Evolutionary conservation across 2,113 vertebrate genomes (phyloP), one percentile per base, ranked within the genome.

Genomic region (Phalacrocorax aristotelis): DNA sequence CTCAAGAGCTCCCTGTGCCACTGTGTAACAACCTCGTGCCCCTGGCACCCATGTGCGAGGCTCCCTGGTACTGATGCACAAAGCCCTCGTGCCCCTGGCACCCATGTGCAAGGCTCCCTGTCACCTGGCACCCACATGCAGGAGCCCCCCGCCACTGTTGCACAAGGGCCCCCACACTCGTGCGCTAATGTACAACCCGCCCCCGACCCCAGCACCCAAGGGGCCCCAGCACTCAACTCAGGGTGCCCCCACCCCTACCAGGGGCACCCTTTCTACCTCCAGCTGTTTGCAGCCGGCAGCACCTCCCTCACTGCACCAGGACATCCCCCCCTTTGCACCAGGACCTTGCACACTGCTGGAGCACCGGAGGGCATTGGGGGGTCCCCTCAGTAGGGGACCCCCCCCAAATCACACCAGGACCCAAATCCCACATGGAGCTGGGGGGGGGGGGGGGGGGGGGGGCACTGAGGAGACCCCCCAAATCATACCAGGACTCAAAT

Each of bases 21-120:
- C 46, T 15, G 22, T 12, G 22, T 12, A 23, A 13, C 49, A 13
- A 6, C 49, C 49, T 49, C 22, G 11, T 23, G 49, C 48, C 48
- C 48, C 48, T 49, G 48, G 18, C 48, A 49, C 48, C 11, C 5
- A 49, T 11, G 21, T 23, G 22, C 21, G 11, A 21, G 48, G 27
- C 26, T 3, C 26, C 52, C 54, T 5, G 29, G 15, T 38, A 44
- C 29, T 1, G 8, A 32, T 1, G 15, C 6, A 5, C 10, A 1
- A 22, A 1, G 1, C 7, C 20, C 11, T 25, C 3, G 2, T 10
- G 29, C 6, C 38, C 62, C 17, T 7, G 19, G 32, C 58, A 61
- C 22, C 8, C 5, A 13, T 8, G 13, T 13, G 11, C 36, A 9
- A 32, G 49, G 11, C 17, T 4, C 23, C 23, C 14, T 21, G 20